These are phyloP conservation scores for Turnix velox DNA, from an alignment of 2,113 vertebrate species.

Conservation along the genomic window DNA sequence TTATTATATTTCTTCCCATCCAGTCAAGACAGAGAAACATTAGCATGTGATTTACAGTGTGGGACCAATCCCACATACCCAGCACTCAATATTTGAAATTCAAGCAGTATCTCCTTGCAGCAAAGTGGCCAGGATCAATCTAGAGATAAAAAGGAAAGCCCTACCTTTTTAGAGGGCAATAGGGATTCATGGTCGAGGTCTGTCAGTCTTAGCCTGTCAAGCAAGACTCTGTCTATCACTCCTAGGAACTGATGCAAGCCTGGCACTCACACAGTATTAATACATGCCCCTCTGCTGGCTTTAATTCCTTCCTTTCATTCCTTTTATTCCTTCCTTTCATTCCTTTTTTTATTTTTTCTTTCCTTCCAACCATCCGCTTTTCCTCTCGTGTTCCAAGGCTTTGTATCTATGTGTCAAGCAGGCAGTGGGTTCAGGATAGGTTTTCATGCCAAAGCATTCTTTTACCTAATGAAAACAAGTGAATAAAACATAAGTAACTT, in stretches of 20 bases:
- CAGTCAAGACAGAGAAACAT: conserved; percentile 57
- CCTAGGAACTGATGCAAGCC: neutral
- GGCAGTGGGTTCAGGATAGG: conserved; percentile 55
- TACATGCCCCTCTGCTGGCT: neutral
- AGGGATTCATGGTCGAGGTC: neutral
- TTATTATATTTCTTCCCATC: conserved; percentile 45
- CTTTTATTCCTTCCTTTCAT: neutral
- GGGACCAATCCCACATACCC: neutral
- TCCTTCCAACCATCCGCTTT: conserved; percentile 15
- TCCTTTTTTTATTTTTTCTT: neutral
- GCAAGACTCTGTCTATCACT: neutral
- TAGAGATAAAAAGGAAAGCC: neutral
- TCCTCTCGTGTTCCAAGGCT: conserved; percentile 46
- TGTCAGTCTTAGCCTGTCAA: neutral
- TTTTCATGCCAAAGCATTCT: conserved; percentile 63
- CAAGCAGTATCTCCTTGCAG: neutral
- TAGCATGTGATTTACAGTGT: conserved; percentile 54
- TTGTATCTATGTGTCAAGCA: conserved; percentile 54
- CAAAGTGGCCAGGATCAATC: conserved; percentile 2
- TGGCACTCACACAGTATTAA: neutral
- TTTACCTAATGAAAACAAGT: conserved; percentile 69
- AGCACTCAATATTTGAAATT: conserved; percentile 30
- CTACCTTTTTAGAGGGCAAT: neutral
- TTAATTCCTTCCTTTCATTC: conserved; percentile 25
- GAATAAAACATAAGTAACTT: conserved; percentile 68